Base-by-base conservation (phyloP, 2,797 vertebrate genomes). In the Sternotherus odoratus region DNA sequence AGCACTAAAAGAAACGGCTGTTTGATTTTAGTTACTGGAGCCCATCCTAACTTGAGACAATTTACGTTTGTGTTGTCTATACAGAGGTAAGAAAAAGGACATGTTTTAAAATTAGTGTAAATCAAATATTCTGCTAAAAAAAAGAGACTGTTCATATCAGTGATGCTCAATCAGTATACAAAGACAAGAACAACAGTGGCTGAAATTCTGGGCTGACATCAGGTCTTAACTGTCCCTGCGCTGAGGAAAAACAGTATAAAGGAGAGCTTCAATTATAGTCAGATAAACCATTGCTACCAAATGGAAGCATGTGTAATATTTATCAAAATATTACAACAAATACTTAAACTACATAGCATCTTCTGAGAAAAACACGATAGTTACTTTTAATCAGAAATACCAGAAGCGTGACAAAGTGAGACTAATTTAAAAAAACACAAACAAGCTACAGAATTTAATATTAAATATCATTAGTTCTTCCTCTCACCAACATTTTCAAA, bases 41-140 rank as follows among this genome's bases (percentile, higher is more conserved):
- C 33, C 50, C 9, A 85, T 80, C 49, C 11, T 60, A 92, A 78
- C n/a, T 83, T 43, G 15, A 95, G 86, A 86, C 30, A 63, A 74
- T 1, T 60, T 81, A 49, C 12, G 17, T 43, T 5, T 3, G 33
- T 0, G 1, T 15, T 88, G 50, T 72, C 17, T 85, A 28, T 19
- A 23, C 54, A 74, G 33, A 85, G 60, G 36, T 46, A 85, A 83
- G 5, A 79, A 50, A 92, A 26, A 10, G 23, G 4, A 1, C 79
- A 82, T 87, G 85, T 54, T 6, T 57, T 81, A 81, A n/a, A 36
- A 80, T 49, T 85, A 50, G 33, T 33, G 26, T 13, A 75, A 30
- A 49, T 39, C 78, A 91, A 84, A 79, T 12, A 80, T 43, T 28
- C 11, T 51, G 51, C 43, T 91, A n/a, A 57, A 72, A 83, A 43